Evolutionary conservation across 2,113 vertebrate species (phyloP).

Genomic region (Nannospalax galili): DNA sequence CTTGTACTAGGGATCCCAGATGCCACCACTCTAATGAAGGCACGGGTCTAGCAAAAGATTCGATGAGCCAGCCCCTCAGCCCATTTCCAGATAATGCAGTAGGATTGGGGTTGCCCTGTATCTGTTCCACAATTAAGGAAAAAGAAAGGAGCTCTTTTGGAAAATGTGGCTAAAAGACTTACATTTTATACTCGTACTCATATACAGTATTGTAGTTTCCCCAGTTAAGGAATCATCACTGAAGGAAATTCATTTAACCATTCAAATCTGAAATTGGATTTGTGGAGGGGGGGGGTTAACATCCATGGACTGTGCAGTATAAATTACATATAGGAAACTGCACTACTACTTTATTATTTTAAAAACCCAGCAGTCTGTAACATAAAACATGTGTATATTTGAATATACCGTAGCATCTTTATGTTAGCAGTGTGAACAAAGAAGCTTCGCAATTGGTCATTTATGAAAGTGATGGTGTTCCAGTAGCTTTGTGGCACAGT

Average conservation of each 20-base stretch:
- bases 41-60: background rate
- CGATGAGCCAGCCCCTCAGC: background rate
- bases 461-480: background rate
- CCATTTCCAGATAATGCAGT: background rate
- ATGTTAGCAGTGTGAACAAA: constrained; percentile 41
- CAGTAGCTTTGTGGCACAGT: background rate
- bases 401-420: constrained; percentile 59
- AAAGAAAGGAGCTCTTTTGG: constrained; percentile 12
- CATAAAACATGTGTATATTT: constrained; percentile 53
- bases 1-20: background rate
- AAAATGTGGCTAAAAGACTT: background rate
- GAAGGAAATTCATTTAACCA: background rate
- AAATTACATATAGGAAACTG: background rate
- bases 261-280: constrained; percentile 8
- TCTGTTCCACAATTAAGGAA: background rate
- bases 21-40: background rate
- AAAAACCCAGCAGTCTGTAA: background rate
- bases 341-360: background rate
- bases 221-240: constrained; percentile 1
- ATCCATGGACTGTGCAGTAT: background rate
- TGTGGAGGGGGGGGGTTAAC: no score
- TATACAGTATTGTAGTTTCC: background rate
- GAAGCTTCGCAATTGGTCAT: background rate
- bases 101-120: background rate
- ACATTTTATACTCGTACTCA: background rate